Evolutionary conservation across 2,113 vertebrate species (phyloP).

Genomic region (Felis catus): DNA sequence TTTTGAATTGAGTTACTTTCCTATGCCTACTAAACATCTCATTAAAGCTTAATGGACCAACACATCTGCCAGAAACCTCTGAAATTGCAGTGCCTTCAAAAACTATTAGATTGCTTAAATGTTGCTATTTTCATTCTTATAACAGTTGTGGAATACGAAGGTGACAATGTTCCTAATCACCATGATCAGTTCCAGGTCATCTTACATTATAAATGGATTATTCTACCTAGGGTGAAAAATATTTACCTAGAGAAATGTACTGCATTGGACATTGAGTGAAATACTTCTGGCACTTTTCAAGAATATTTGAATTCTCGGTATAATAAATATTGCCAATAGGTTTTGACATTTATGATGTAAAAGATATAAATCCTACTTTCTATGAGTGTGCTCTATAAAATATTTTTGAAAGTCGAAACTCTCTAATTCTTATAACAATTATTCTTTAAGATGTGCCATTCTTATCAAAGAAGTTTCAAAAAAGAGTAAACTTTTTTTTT

Average conservation of each 20-base stretch:
- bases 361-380: not conserved
- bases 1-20: constrained; percentile 80
- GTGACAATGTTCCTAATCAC: not conserved
- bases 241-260: not conserved
- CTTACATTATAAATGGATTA: not conserved
- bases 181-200: not conserved
- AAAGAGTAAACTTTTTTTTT: not conserved
- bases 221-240: not conserved
- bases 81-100: constrained; percentile 77
- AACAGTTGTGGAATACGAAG: constrained; percentile 62
- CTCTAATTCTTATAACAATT: not conserved
- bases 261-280: not conserved
- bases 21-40: constrained; percentile 80
- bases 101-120: constrained; percentile 69
- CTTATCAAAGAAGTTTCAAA: not conserved
- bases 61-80: constrained; percentile 74
- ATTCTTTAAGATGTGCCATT: not conserved
- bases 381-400: not conserved
- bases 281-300: not conserved
- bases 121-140: constrained; percentile 65
- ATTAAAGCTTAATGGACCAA: constrained; percentile 82
- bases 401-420: not conserved
- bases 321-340: not conserved
- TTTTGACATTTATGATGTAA: not conserved
- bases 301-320: not conserved